phyloP scores from a whole-genome alignment of 1,140 invertebrate species.

The Nymphalis io region DNA sequence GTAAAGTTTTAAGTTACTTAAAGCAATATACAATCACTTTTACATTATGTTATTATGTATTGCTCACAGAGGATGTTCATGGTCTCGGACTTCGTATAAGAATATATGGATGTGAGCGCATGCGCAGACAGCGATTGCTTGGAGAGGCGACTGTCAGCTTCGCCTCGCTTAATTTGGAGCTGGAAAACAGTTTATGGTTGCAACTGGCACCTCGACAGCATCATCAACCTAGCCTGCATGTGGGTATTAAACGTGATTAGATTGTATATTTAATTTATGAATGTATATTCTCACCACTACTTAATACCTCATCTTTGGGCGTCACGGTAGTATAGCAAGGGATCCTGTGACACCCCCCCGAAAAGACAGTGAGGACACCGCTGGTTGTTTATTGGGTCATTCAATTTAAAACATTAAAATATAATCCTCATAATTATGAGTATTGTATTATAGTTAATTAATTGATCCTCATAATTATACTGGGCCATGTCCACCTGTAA shows the following conservation, averaged over 20 bases:
- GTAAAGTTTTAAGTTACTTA: background rate
- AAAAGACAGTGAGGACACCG: too few species aligned
- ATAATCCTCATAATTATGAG: too few species aligned
- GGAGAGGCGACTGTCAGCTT: slow-evolving; percentile 95
- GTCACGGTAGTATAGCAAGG: too few species aligned
- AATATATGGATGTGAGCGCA: slow-evolving; percentile 94
- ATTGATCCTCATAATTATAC: too few species aligned
- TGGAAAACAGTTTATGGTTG: slow-evolving; percentile 94
- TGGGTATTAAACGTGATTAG: slow-evolving; percentile 57
- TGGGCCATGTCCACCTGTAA: too few species aligned
- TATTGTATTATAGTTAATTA: too few species aligned
- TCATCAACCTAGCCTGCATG: slow-evolving; percentile 85
- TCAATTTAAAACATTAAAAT: too few species aligned
- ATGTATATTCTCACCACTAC: too few species aligned
- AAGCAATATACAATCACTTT: background rate
- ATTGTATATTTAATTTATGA: background rate
- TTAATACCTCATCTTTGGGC: too few species aligned
- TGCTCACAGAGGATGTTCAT: slow-evolving; percentile 89
- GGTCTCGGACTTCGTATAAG: slow-evolving; percentile 94
- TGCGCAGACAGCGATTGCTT: slow-evolving; percentile 93
- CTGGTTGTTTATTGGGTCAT: too few species aligned
- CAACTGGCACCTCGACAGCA: slow-evolving; percentile 88
- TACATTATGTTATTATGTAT: background rate
- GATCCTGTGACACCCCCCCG: too few species aligned
- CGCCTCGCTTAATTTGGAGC: slow-evolving; percentile 91